A percentile compares a stretch with the other conserved stretches of the same genome.
Evolutionary conservation across 2,888 invertebrate genomes (phyloP).

Genomic region (Platycnemis pennipes): DNA sequence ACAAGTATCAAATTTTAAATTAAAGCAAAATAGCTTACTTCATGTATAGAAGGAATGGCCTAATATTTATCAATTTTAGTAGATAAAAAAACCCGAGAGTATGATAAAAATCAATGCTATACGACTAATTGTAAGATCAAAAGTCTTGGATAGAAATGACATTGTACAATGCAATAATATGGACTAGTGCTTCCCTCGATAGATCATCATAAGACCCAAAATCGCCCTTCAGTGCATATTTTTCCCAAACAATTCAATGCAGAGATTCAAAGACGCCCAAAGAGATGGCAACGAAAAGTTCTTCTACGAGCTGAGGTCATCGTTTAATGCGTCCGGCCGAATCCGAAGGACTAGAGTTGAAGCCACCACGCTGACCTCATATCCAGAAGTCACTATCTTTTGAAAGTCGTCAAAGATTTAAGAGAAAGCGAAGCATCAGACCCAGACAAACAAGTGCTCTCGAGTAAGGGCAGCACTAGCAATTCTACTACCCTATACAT

Average conservation of each 20-base stretch:
- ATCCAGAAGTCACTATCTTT: background rate
- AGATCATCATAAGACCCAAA: background rate
- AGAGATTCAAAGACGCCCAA: background rate
- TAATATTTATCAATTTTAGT: no score
- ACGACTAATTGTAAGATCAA: no score
- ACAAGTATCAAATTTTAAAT: no score
- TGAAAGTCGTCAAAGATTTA: background rate
- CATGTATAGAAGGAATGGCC: no score
- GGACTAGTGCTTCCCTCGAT: no score
- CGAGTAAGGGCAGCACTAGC: background rate
- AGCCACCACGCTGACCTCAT: background rate
- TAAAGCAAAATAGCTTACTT: no score
- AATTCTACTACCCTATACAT: background rate
- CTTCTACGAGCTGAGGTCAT: background rate
- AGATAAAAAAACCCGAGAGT: no score
- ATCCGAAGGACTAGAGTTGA: background rate
- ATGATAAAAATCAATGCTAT: no score
- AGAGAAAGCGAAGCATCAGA: background rate
- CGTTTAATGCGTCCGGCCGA: background rate
- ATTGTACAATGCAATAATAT: no score
- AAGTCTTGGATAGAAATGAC: no score
- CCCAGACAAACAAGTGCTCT: background rate
- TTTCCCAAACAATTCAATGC: background rate
- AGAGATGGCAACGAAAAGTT: background rate
- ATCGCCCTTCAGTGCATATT: background rate